These are phyloP conservation scores for Aporophyla lueneburgensis DNA, from an alignment of 2,888 invertebrate genomes.

Conservation along the genomic window DNA sequence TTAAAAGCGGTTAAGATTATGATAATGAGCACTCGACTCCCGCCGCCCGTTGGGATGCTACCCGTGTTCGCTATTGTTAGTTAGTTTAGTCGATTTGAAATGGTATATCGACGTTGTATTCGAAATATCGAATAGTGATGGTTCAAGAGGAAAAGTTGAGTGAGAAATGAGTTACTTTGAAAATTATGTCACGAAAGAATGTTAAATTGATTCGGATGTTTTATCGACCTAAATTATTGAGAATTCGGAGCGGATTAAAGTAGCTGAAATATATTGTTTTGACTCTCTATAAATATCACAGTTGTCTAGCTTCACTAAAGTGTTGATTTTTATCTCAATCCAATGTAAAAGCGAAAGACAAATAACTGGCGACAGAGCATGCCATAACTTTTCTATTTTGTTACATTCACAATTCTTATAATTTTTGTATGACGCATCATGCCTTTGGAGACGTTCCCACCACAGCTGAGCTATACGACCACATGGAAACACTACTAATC, in stretches of 20 bases:
- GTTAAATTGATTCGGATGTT: conserved; percentile 23
- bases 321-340: conserved; percentile 48
- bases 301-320: conserved; percentile 45
- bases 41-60: conserved; percentile 68
- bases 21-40: conserved; percentile 74
- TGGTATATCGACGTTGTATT: conserved; percentile 48
- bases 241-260: conserved; percentile 1
- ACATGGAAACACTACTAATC: conserved; percentile 73
- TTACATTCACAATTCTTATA: conserved; percentile 60
- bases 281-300: conserved; percentile 37
- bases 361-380: conserved; percentile 21
- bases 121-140: neutral
- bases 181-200: conserved; percentile 27
- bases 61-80: conserved; percentile 63
- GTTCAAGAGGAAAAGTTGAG: neutral
- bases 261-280: conserved; percentile 20
- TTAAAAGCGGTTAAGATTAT: conserved; percentile 79
- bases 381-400: conserved; percentile 54
- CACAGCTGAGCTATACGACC: conserved; percentile 54
- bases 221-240: conserved; percentile 22
- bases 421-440: conserved; percentile 65
- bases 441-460: conserved; percentile 63
- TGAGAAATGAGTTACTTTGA: conserved; percentile 24
- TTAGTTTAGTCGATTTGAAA: conserved; percentile 62
- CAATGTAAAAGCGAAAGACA: conserved; percentile 39